Evolutionary conservation across 2,888 invertebrate species (phyloP).

Genomic region (Heliconius charithonia): DNA sequence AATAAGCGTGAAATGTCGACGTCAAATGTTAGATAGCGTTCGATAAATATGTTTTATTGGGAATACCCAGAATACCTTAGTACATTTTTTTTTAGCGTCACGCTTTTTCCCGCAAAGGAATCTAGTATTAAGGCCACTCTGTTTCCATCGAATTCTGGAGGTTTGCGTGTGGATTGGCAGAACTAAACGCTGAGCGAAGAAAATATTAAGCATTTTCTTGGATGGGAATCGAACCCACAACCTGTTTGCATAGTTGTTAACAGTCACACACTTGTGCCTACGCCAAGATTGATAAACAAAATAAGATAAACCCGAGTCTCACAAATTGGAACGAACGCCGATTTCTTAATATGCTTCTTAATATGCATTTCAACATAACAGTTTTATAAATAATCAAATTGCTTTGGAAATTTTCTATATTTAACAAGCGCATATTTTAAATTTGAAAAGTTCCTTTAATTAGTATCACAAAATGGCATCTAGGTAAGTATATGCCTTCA

Average conservation of each 20-base stretch:
- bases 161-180: too few species aligned
- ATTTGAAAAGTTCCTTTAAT: too few species aligned
- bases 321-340: not conserved
- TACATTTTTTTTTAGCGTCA: not conserved
- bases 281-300: not conserved
- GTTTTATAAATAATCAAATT: conserved; percentile 1
- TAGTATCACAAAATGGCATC: too few species aligned
- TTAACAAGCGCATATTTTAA: not conserved
- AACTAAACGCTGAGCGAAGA: too few species aligned
- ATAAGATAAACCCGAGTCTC: not conserved
- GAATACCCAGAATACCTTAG: conserved; percentile 1
- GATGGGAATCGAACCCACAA: too few species aligned
- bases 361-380: not conserved
- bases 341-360: not conserved
- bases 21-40: conserved; percentile 50
- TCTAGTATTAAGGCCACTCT: too few species aligned
- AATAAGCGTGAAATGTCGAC: conserved; percentile 60
- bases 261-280: too few species aligned
- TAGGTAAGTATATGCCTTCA: too few species aligned
- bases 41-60: conserved; percentile 14
- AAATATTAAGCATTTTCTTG: too few species aligned
- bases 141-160: too few species aligned
- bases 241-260: too few species aligned
- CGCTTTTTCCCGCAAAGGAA: too few species aligned
- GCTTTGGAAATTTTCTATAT: not conserved